These are phyloP conservation scores for Heliornis fulica DNA, from an alignment of 2,113 vertebrate species.

Conservation along the genomic window DNA sequence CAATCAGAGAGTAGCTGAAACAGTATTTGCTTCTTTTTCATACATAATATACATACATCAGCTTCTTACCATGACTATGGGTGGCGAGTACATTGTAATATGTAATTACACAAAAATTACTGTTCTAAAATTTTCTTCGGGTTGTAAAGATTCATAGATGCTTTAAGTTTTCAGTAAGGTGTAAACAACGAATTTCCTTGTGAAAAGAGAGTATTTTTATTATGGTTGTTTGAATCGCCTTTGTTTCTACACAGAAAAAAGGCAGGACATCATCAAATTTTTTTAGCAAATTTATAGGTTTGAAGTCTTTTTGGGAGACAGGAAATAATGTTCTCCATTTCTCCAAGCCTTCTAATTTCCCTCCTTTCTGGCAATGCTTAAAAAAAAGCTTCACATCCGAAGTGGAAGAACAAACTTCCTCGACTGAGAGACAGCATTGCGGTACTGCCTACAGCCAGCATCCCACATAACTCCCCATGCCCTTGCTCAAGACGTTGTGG, in stretches of 20 bases:
- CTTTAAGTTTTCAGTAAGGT: not conserved
- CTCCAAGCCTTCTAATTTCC: not conserved
- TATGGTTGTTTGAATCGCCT: not conserved
- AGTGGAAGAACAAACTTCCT: not conserved
- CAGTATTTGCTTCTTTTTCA: not conserved
- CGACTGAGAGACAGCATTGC: accelerated
- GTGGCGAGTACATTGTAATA: not conserved
- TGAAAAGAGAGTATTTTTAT: not conserved
- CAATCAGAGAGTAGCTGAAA: not conserved
- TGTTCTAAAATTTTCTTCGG: not conserved
- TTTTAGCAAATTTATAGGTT: not conserved
- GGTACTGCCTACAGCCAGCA: not conserved
- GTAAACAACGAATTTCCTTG: not conserved
- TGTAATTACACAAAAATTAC: not conserved
- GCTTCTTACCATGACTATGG: not conserved
- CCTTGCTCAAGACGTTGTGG: not conserved
- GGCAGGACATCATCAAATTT: not conserved
- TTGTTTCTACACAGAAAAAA: not conserved
- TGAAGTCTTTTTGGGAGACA: not conserved
- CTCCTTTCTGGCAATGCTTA: not conserved
- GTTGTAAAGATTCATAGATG: not conserved
- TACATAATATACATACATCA: not conserved
- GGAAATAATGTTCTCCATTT: not conserved
- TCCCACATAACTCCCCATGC: accelerated
- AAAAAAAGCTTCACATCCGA: not conserved